These are phyloP conservation scores for Enteromius mattozi DNA, from an alignment of 2,797 vertebrate species.

Conservation along the genomic window DNA sequence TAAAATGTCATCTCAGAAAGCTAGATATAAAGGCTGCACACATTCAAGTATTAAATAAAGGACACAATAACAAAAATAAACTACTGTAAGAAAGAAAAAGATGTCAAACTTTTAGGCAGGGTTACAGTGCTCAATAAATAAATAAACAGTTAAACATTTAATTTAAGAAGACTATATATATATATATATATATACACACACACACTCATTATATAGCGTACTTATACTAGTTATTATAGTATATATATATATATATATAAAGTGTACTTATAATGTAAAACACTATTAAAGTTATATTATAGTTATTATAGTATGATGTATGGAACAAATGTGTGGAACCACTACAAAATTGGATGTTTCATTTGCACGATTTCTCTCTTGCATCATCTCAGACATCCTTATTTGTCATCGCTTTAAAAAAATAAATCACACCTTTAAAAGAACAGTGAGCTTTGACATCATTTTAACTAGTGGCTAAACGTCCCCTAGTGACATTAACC, in stretches of 20 bases:
- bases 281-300: no score
- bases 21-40: neutral
- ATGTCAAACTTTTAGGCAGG: neutral
- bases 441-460: neutral
- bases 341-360: neutral
- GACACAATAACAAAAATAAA: neutral
- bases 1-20: neutral
- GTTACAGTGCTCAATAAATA: neutral
- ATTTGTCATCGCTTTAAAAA: neutral
- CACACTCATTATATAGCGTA: no score
- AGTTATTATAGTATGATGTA: no score
- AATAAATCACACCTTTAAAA: neutral
- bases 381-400: neutral
- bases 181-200: no score
- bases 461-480: conserved; percentile 20
- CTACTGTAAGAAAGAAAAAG: neutral
- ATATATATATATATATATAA: no score
- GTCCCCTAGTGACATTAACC: neutral
- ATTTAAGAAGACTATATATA: no score
- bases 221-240: no score
- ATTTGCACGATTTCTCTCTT: neutral
- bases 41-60: neutral
- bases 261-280: no score
- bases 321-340: neutral
- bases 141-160: no score